Evolutionary conservation across 2,888 invertebrate species (phyloP).

Genomic region (Fragum sueziense): DNA sequence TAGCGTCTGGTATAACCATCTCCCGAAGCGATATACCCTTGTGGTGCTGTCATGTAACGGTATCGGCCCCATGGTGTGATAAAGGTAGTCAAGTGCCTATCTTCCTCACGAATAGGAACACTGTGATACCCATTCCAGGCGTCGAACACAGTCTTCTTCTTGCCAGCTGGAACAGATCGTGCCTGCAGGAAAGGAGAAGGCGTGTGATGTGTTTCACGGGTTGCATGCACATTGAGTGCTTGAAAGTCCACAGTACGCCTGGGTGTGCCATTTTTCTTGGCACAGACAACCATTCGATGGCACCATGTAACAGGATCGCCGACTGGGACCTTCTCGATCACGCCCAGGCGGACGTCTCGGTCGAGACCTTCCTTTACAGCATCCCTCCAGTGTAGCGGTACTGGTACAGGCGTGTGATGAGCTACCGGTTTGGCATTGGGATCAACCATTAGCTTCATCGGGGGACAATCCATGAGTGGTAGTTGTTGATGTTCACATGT

Average conservation of each 20-base stretch:
- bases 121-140: slow-evolving; percentile 63
- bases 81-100: slow-evolving; percentile 61
- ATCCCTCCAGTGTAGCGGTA: slow-evolving; percentile 70
- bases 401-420: slow-evolving; percentile 68
- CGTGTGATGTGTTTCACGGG: slow-evolving; percentile 64
- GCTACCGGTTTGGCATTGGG: slow-evolving; percentile 63
- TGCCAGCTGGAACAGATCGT: slow-evolving; percentile 57
- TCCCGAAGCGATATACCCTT: slow-evolving; percentile 63
- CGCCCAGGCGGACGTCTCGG: slow-evolving; percentile 62
- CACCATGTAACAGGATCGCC: slow-evolving; percentile 19
- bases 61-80: slow-evolving; percentile 67
- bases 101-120: slow-evolving; percentile 54
- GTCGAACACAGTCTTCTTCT: slow-evolving; percentile 60
- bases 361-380: slow-evolving; percentile 67
- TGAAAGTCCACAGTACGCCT: slow-evolving; percentile 68
- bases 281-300: slow-evolving; percentile 18
- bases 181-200: slow-evolving; percentile 64
- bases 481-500: slow-evolving; percentile 65
- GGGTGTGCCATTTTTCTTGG: slow-evolving; percentile 61
- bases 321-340: slow-evolving; percentile 60
- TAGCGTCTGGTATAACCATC: slow-evolving; percentile 65
- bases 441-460: slow-evolving; percentile 65
- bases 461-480: slow-evolving; percentile 62
- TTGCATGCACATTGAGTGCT: slow-evolving; percentile 60
- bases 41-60: slow-evolving; percentile 60